A percentile compares a stretch with the other conserved stretches of the same genome.
phyloP scores from a whole-genome alignment of 92 coral and sea anemone genomes.

The Epizoanthus fatuus region DNA sequence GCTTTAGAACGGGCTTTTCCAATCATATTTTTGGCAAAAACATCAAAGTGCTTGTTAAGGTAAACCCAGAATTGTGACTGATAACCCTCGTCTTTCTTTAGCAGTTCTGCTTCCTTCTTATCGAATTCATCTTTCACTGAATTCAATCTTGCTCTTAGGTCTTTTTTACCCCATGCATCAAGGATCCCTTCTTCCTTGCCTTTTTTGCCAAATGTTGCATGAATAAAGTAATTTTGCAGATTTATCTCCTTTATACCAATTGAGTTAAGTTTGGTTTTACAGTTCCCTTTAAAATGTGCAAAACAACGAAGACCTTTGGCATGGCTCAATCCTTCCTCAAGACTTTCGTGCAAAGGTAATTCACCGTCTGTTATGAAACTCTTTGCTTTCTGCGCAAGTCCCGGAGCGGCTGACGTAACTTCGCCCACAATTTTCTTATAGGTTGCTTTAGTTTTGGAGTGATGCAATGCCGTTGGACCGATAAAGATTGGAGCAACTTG shows the following conservation, averaged over 20 bases:
- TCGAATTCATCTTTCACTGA: constrained; percentile 13
- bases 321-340: constrained; percentile 36
- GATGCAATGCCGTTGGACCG: constrained; percentile 47
- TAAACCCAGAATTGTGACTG: constrained; percentile 11
- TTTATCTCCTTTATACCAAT: constrained; percentile 1
- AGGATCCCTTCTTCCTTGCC: constrained; percentile 49
- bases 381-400: constrained; percentile 40
- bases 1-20: constrained; percentile 37
- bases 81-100: constrained; percentile 3
- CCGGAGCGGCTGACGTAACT: constrained; percentile 33
- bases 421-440: constrained; percentile 50
- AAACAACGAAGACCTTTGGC: constrained; percentile 55
- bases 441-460: constrained; percentile 37
- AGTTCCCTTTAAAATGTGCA: constrained; percentile 34
- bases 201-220: constrained; percentile 27
- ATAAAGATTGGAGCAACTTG: constrained; percentile 43
- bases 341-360: too few species aligned
- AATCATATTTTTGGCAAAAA: neutral
- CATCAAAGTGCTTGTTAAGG: constrained; percentile 15
- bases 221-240: neutral
- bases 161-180: constrained; percentile 46
- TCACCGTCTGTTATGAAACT: constrained; percentile 49
- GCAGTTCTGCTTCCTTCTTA: constrained; percentile 15
- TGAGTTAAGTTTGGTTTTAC: constrained; percentile 7
- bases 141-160: constrained; percentile 33